Percentiles rank a stretch among this genome's conserved stretches.
Evolutionary conservation across 2,888 invertebrate genomes (phyloP).

Genomic region (Dioctria linearis): DNA sequence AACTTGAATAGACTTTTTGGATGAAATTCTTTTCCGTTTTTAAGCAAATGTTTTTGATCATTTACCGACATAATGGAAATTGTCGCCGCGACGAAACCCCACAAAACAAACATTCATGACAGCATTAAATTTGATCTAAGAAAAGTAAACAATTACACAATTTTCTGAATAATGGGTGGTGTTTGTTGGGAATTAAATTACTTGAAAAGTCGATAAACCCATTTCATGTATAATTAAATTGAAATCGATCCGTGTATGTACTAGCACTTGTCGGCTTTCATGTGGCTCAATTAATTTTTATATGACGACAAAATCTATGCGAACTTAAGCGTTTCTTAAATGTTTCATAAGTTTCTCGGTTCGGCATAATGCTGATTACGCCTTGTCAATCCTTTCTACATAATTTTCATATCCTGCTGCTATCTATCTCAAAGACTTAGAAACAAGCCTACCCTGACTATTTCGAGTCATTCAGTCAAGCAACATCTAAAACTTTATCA

Average conservation of each 20-base stretch:
- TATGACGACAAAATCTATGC: too few relatives aligned
- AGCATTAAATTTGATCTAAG: not conserved
- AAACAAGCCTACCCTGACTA: not conserved
- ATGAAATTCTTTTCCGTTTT: too few relatives aligned
- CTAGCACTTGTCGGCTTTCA: too few relatives aligned
- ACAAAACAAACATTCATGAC: conserved; percentile 7
- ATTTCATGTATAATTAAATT: conserved; percentile 34
- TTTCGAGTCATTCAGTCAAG: not conserved
- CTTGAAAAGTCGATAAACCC: conserved; percentile 26
- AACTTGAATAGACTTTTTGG: too few relatives aligned
- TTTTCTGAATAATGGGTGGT: conserved; percentile 20
- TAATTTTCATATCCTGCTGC: not conserved
- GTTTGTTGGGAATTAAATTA: conserved; percentile 29
- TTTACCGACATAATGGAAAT: too few relatives aligned
- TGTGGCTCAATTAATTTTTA: too few relatives aligned
- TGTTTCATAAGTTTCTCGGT: too few relatives aligned
- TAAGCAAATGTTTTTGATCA: too few relatives aligned
- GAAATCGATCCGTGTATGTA: conserved; percentile 10
- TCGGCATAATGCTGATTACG: too few relatives aligned
- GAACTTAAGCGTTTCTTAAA: too few relatives aligned
- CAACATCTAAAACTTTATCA: not conserved
- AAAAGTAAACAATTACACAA: conserved; percentile 12
- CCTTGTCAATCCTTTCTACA: too few relatives aligned
- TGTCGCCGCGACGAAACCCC: too few relatives aligned
- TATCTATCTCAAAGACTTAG: not conserved